Evolutionary conservation across 2,888 invertebrate species (phyloP).

Genomic region (Ennomos erosarius): DNA sequence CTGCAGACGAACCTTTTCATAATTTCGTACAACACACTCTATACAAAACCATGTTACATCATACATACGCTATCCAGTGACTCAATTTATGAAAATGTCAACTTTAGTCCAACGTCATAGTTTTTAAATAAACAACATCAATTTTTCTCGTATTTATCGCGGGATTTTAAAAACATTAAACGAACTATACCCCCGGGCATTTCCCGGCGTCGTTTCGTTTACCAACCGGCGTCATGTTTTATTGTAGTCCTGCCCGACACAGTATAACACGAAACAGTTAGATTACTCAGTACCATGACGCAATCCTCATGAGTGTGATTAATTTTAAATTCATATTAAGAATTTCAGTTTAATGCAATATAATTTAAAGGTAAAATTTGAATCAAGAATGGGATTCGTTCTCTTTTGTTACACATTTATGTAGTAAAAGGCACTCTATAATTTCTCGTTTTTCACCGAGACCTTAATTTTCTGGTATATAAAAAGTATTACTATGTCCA

Average conservation of each 20-base stretch:
- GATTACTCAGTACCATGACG: background rate
- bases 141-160: constrained; percentile 17
- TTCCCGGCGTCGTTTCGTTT: constrained; percentile 41
- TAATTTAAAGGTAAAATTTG: too few relatives aligned
- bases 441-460: too few relatives aligned
- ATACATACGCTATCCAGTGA: constrained; percentile 6
- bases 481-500: too few relatives aligned
- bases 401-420: too few relatives aligned
- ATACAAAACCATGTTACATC: constrained; percentile 2
- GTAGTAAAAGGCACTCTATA: too few relatives aligned
- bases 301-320: too few relatives aligned
- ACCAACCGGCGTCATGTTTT: constrained; percentile 50
- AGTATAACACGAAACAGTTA: background rate
- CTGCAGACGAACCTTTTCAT: too few relatives aligned
- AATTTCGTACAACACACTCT: constrained; percentile 35
- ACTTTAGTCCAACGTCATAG: constrained; percentile 40
- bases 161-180: constrained; percentile 25
- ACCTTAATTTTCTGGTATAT: too few relatives aligned
- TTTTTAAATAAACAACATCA: constrained; percentile 17
- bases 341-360: too few relatives aligned
- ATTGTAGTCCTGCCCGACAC: constrained; percentile 32
- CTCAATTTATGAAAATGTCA: constrained; percentile 8
- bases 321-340: too few relatives aligned
- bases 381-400: too few relatives aligned
- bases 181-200: constrained; percentile 15